Evolutionary conservation across 2,888 invertebrate species (phyloP), one percentile per base, ranked within the genome.

Genomic region (Xestia sexstrigata): DNA sequence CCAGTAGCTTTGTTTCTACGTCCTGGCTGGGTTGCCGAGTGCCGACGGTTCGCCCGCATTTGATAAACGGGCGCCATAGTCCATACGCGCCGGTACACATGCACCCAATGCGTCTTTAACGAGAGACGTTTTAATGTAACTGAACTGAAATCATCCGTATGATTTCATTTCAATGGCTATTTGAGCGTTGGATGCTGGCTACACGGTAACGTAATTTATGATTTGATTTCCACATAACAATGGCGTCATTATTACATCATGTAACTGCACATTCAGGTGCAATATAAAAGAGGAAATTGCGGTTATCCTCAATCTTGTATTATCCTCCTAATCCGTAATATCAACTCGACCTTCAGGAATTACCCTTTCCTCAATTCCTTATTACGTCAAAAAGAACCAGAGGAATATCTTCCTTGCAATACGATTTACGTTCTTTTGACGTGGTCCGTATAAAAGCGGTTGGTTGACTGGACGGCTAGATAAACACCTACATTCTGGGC

Each of bases 1-100:
- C 87, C 74, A 89, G 88, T 82, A 39, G 76, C 42, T 80, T 66
- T 78, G 76, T 78, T 79, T 85, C 88, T 76, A 67, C 71, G 83
- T 80, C 55, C 47, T 65, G 62, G 67, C 81, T 68, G 73, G 76
- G 67, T 72, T 78, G 84, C 72, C 62, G 60, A 55, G 35, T 5
- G 55, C 4, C 35, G 55, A 35, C 30, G 69, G 77, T 66, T 67
- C 63, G 87, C 84, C 85, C 87, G 89, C 89, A 88, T 89, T 87
- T 89, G 90, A 90, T 90, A 89, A 89, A 89, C 83, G 83, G 84
- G 81, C 80, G 87, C 87, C 85, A 81, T n/a, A n/a, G n/a, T n/a
- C n/a, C n/a, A n/a, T 78, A 81, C 80, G 79, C 79, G 66, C 47
- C 70, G 70, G 85, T 88, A 81, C 88, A 79, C 80, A 58, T 85